phyloP scores from a whole-genome alignment of 1,140 invertebrate genomes.

The Drosophila aff. region DNA sequence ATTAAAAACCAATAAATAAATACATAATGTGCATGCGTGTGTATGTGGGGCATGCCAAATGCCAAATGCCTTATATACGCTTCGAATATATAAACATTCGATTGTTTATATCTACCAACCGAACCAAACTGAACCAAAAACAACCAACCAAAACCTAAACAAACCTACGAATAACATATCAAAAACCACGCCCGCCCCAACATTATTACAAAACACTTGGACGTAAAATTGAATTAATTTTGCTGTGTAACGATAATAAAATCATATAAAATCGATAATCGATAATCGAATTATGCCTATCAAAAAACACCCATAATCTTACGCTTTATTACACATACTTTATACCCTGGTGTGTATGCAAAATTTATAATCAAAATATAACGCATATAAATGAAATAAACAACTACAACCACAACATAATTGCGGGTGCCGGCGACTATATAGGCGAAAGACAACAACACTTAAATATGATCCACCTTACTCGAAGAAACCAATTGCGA shows the following conservation, averaged over 20 bases:
- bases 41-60: conserved; percentile 34
- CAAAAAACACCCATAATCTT: conserved; percentile 63
- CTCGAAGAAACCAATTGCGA: conserved; percentile 92
- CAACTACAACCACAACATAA: conserved; percentile 20
- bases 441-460: conserved; percentile 93
- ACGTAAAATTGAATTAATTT: conserved; percentile 58
- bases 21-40: conserved; percentile 46
- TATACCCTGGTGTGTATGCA: conserved; percentile 69
- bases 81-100: conserved; percentile 33
- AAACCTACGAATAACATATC: conserved; percentile 47
- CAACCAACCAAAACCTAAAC: conserved; percentile 46
- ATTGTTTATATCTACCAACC: conserved; percentile 58
- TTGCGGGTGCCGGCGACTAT: conserved; percentile 37
- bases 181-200: conserved; percentile 46
- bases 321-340: conserved; percentile 61
- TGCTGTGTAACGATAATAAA: conserved; percentile 52
- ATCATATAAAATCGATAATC: conserved; percentile 38
- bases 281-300: conserved; percentile 54
- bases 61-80: conserved; percentile 46
- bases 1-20: conserved; percentile 20
- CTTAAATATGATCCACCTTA: conserved; percentile 94
- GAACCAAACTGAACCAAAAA: conserved; percentile 52
- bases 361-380: conserved; percentile 56
- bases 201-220: conserved; percentile 49
- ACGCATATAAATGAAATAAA: conserved; percentile 48